Conservation (phyloP, 1,140 invertebrate genomes). For the Macrostomum lignano region DNA sequence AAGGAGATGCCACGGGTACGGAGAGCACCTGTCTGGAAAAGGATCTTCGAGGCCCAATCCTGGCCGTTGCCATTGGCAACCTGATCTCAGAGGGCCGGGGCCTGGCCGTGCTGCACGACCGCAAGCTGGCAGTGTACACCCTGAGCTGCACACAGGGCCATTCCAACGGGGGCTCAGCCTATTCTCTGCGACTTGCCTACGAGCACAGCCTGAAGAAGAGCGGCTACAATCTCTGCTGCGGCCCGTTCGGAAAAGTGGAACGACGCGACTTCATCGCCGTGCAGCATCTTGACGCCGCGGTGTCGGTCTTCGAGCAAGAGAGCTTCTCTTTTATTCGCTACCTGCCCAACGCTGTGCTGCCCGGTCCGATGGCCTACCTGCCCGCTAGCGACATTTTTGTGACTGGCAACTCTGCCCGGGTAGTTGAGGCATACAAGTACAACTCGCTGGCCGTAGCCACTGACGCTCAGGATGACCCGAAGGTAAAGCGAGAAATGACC, state of each 20-base stretch:
- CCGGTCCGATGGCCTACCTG: slow-evolving; percentile 45
- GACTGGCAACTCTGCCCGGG: too few relatives aligned
- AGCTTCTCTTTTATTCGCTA: slow-evolving; percentile 43
- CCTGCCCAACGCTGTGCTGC: slow-evolving; percentile 43
- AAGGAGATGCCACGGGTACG: too few relatives aligned
- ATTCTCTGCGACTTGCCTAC: slow-evolving; percentile 25
- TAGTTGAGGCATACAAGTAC: too few relatives aligned
- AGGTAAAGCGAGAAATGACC: too few relatives aligned
- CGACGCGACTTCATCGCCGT: slow-evolving; percentile 51
- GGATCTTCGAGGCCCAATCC: too few relatives aligned
- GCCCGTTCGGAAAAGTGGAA: slow-evolving; percentile 47
- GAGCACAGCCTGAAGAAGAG: slow-evolving; percentile 29
- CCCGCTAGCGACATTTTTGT: slow-evolving; percentile 47
- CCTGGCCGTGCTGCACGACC: slow-evolving; percentile 41
- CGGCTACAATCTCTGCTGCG: slow-evolving; percentile 37
- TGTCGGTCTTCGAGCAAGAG: slow-evolving; percentile 62
- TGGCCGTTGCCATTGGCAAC: too few relatives aligned
- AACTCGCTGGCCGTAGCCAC: too few relatives aligned
- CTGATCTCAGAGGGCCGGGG: slow-evolving; percentile 35
- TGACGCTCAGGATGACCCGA: too few relatives aligned
- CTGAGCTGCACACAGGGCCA: too few relatives aligned
- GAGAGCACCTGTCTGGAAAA: too few relatives aligned
- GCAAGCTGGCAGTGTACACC: slow-evolving; percentile 36
- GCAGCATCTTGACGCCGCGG: slow-evolving; percentile 49
- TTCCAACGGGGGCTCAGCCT: slow-evolving; percentile 28